Percentiles rank a stretch among this genome's conserved stretches.
Conservation (phyloP, 1,140 invertebrate genomes). For the Gonioctena quinquepunctata region DNA sequence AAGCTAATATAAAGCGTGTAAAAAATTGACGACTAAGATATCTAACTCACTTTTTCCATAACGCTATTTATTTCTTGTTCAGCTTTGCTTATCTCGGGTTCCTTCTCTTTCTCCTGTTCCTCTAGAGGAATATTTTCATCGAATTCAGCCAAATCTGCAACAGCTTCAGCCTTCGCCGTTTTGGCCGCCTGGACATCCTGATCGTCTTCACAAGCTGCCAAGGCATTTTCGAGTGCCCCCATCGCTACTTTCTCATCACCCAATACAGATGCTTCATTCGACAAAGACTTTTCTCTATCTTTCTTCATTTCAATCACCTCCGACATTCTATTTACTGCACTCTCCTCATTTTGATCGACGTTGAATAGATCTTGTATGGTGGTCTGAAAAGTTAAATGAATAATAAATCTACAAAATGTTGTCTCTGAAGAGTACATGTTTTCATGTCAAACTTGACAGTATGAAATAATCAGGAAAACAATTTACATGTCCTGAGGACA, state of each 20-base stretch:
- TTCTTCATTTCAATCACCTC: constrained; percentile 61
- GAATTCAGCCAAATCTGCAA: constrained; percentile 93
- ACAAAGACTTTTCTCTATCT: constrained; percentile 55
- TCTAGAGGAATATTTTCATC: constrained; percentile 95
- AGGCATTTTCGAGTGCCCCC: constrained; percentile 77
- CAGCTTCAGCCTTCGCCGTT: constrained; percentile 89
- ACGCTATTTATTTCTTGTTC: constrained; percentile 82
- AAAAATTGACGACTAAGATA: no score
- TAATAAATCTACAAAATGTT: no score
- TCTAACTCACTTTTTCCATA: constrained; percentile 77
- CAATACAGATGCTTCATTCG: constrained; percentile 23
- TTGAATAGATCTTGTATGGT: constrained; percentile 93
- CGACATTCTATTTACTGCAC: constrained; percentile 63
- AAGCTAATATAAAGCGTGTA: no score
- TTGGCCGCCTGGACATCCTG: constrained; percentile 89
- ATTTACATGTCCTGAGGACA: no score
- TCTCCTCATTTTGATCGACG: constrained; percentile 71
- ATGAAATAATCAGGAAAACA: no score
- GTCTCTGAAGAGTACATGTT: no score
- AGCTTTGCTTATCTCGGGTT: constrained; percentile 74
- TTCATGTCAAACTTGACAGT: no score
- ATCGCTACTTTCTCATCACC: constrained; percentile 65
- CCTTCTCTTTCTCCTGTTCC: constrained; percentile 59
- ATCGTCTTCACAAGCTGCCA: constrained; percentile 93
- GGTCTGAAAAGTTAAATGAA: no score